Conservation (phyloP, 2,888 invertebrate genomes). For the Chelonus formosanus region DNA sequence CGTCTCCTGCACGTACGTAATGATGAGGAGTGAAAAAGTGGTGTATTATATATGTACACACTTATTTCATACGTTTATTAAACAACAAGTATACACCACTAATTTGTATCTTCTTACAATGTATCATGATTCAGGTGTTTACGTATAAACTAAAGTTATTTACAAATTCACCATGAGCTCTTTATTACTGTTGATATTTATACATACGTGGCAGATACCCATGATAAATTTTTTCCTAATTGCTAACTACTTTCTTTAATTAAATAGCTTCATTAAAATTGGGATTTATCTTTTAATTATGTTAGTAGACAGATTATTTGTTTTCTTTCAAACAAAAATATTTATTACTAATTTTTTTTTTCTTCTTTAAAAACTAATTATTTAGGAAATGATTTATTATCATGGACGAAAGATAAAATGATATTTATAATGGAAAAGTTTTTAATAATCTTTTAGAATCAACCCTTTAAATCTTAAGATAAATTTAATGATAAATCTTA, state of each 20-base stretch:
- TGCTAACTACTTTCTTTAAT: constrained; percentile 36
- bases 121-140: constrained; percentile 28
- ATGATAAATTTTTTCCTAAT: constrained; percentile 57
- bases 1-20: constrained; percentile 34
- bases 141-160: constrained; percentile 39
- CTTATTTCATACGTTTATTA: constrained; percentile 1
- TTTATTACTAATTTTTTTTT: no score
- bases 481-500: no score
- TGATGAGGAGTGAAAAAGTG: constrained; percentile 10
- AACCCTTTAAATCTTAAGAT: no score
- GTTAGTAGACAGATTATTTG: no score
- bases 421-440: no score
- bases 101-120: neutral
- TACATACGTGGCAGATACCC: constrained; percentile 54
- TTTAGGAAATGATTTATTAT: no score
- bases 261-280: neutral
- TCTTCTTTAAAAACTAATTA: no score
- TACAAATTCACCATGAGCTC: constrained; percentile 53
- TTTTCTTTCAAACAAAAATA: no score
- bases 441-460: no score
- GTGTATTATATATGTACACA: constrained; percentile 7
- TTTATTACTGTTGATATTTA: constrained; percentile 51
- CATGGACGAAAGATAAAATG: no score
- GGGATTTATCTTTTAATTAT: neutral
- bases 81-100: constrained; percentile 1